Conservation (phyloP, 2,888 invertebrate genomes). For the Drosophila longiperda region DNA sequence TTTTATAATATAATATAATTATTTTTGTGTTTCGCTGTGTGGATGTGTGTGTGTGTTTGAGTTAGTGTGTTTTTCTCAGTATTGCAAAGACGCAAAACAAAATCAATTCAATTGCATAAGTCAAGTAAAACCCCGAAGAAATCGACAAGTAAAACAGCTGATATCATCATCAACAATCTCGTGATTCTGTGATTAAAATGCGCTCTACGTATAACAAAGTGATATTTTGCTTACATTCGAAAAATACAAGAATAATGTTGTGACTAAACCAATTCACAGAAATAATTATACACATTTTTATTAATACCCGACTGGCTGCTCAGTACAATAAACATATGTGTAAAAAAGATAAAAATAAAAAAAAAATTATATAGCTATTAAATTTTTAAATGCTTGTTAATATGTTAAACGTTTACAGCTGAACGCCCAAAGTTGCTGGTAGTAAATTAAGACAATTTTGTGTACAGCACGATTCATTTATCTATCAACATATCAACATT, state of each 20-base stretch:
- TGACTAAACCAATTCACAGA: constrained; percentile 35
- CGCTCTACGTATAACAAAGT: constrained; percentile 53
- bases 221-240: constrained; percentile 53
- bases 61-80: constrained; percentile 38
- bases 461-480: neutral
- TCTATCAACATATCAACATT: constrained; percentile 3
- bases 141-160: constrained; percentile 60
- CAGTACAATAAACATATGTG: neutral
- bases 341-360: neutral
- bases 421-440: constrained; percentile 2
- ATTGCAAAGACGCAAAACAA: constrained; percentile 76
- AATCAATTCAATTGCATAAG: constrained; percentile 72
- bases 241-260: constrained; percentile 9
- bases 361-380: neutral
- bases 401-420: constrained; percentile 52
- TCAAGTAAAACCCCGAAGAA: constrained; percentile 51
- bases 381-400: constrained; percentile 57
- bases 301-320: neutral
- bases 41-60: constrained; percentile 8
- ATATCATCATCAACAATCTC: constrained; percentile 23
- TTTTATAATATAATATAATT: neutral
- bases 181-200: constrained; percentile 49
- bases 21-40: constrained; percentile 18
- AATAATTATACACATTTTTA: neutral
- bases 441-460: constrained; percentile 6